These are phyloP conservation scores for Onchidella celtica DNA, from an alignment of 2,888 invertebrate genomes.

Conservation along the genomic window DNA sequence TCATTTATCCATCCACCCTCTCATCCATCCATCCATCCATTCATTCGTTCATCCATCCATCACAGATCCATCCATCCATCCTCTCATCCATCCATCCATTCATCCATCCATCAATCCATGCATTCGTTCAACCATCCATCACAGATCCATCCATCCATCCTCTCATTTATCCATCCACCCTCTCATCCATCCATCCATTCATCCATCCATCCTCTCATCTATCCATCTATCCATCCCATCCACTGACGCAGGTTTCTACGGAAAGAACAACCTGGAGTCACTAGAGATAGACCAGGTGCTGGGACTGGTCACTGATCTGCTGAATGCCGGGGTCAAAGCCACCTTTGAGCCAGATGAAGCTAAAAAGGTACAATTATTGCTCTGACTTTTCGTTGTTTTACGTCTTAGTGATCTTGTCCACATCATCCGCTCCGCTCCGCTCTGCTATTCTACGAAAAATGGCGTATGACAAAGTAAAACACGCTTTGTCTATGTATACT, in stretches of 20 bases:
- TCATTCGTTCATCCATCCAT: background rate
- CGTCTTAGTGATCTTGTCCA: no score
- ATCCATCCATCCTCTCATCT: background rate
- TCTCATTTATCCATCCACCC: background rate
- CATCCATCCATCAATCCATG: background rate
- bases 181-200: background rate
- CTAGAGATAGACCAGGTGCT: conserved; percentile 25
- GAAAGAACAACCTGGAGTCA: conserved; percentile 17
- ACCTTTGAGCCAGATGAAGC: conserved; percentile 2
- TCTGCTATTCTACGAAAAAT: no score
- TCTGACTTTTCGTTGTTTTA: no score
- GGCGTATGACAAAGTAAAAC: no score
- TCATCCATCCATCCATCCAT: background rate
- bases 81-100: background rate
- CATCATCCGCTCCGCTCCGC: no score
- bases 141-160: background rate
- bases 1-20: background rate
- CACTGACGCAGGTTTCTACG: conserved; percentile 28
- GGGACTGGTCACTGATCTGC: conserved; percentile 16
- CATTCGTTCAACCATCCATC: background rate
- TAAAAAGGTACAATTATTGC: no score
- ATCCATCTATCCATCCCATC: background rate
- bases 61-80: background rate
- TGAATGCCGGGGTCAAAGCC: background rate
- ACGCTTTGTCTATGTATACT: no score